These are phyloP conservation scores for Zele albiditarsus DNA, from an alignment of 2,888 invertebrate genomes.

Conservation along the genomic window DNA sequence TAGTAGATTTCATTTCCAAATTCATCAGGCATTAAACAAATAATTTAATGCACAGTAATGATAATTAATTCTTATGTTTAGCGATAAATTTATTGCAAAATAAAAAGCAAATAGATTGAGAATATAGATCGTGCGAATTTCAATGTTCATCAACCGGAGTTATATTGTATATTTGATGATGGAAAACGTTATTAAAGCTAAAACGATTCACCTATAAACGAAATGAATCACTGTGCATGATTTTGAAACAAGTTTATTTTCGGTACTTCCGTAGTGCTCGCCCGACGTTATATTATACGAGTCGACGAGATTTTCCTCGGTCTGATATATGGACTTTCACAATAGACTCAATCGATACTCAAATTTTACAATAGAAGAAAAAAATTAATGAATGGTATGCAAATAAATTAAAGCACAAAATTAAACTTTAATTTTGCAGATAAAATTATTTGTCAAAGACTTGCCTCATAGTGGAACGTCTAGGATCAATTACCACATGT, in stretches of 20 bases:
- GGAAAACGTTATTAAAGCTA: slow-evolving; percentile 24
- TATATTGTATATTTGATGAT: neutral
- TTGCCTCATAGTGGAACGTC: neutral
- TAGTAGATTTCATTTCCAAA: too few relatives aligned
- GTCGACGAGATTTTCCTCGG: slow-evolving; percentile 3
- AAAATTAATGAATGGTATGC: neutral
- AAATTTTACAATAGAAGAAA: neutral
- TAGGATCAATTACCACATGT: neutral
- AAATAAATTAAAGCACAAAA: neutral
- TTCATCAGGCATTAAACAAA: too few relatives aligned
- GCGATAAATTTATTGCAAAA: too few relatives aligned
- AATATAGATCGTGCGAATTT: too few relatives aligned
- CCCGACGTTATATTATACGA: neutral
- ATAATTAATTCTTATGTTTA: too few relatives aligned
- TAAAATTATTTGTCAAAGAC: too few relatives aligned
- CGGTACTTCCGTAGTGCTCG: slow-evolving; percentile 34
- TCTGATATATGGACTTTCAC: neutral
- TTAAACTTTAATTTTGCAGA: too few relatives aligned
- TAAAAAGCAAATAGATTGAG: too few relatives aligned
- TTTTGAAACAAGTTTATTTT: slow-evolving; percentile 39
- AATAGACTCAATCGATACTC: neutral
- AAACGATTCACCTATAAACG: slow-evolving; percentile 24
- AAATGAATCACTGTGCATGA: slow-evolving; percentile 34
- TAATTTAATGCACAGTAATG: too few relatives aligned
- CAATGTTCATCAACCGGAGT: too few relatives aligned